Evolutionary conservation across 2,888 invertebrate genomes (phyloP).

Genomic region (Morpho deidamia): DNA sequence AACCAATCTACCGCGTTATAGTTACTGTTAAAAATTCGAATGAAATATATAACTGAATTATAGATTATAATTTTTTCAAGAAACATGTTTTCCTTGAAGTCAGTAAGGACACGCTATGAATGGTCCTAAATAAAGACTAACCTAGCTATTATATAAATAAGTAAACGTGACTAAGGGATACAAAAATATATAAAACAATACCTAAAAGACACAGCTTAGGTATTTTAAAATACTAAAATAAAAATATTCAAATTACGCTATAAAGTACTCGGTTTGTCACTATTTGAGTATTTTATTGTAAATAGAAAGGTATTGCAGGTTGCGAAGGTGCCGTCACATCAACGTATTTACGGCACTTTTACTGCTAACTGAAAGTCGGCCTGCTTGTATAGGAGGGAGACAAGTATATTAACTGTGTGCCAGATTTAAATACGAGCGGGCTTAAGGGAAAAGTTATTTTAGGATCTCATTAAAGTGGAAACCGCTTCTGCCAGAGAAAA

Average conservation of each 20-base stretch:
- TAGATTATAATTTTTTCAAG: no score
- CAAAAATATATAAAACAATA: no score
- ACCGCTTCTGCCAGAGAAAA: neutral
- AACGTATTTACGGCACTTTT: constrained; percentile 45
- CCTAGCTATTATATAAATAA: no score
- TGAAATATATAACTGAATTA: no score
- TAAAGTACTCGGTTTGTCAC: constrained; percentile 11
- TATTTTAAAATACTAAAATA: no score
- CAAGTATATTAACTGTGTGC: constrained; percentile 12
- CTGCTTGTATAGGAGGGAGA: constrained; percentile 9
- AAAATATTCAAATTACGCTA: constrained; percentile 6
- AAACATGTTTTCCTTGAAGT: no score
- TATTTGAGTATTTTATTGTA: constrained; percentile 29
- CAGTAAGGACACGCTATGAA: no score
- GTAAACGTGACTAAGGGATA: no score
- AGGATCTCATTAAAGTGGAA: neutral
- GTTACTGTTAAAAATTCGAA: no score
- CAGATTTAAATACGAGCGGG: constrained; percentile 15
- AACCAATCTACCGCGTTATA: no score
- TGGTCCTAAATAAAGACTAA: no score
- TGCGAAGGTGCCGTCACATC: constrained; percentile 29
- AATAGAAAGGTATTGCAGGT: constrained; percentile 21
- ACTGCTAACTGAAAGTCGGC: constrained; percentile 42
- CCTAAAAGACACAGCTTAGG: no score
- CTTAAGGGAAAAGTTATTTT: constrained; percentile 12